Evolutionary conservation across 2,797 vertebrate genomes (phyloP).

Genomic region (Lophius americanus): DNA sequence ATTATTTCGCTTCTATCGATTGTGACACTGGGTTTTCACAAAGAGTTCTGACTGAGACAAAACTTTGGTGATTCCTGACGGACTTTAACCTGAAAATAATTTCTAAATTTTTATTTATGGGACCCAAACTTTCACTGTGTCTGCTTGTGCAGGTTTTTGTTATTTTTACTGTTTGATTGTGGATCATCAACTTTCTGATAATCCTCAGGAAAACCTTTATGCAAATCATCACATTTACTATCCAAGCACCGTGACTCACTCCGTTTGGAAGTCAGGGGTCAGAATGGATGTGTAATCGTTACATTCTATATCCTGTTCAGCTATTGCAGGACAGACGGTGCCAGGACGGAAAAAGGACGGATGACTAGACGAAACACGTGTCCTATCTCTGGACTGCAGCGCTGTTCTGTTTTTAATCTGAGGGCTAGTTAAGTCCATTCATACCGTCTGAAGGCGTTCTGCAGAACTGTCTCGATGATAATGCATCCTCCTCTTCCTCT

Average conservation of each 20-base stretch:
- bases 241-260: constrained; percentile 18
- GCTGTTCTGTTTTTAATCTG: constrained; percentile 47
- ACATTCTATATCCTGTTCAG: not conserved
- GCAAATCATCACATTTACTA: not conserved
- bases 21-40: too few relatives aligned
- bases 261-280: constrained; percentile 68
- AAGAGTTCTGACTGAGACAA: not conserved
- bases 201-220: not conserved
- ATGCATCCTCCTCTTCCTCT: constrained; percentile 26
- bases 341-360: constrained; percentile 36
- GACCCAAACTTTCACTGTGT: not conserved
- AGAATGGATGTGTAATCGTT: not conserved
- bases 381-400: constrained; percentile 59
- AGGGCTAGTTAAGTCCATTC: constrained; percentile 54
- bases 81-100: not conserved
- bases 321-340: constrained; percentile 50
- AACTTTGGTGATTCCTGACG: too few relatives aligned
- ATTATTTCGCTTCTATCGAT: too few relatives aligned
- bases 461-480: constrained; percentile 32
- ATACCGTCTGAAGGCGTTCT: constrained; percentile 16
- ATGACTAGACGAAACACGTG: constrained; percentile 58
- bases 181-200: not conserved
- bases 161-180: not conserved
- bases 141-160: constrained; percentile 2
- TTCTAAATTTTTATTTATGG: not conserved